Base-by-base conservation (phyloP, 2,888 invertebrate species). In the Lycia hirtaria region DNA sequence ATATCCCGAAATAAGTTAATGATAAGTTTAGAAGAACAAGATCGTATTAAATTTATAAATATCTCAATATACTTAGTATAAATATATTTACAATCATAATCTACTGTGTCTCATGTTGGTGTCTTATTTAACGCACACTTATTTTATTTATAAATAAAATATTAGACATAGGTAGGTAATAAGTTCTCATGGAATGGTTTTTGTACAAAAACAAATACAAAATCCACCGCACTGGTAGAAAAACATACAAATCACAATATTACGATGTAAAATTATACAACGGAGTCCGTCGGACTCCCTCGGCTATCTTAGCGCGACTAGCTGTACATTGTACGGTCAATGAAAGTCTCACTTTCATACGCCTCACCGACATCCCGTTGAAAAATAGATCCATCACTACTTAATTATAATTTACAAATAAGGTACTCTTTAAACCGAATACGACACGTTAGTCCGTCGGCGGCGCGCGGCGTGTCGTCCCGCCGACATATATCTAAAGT, bases 331-430 rank as follows among this genome's bases (percentile, higher is more conserved):
- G 86, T 86, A 85, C 85, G 81, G 74, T 76, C 71, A 66, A 78
- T 80, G 91, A 88, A 91, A 92, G 92, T 92, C 83, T 81, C 83
- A 92, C 91, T 91, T 90, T 85, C 92, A 85, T 69, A 74, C 80
- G 55, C 71, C 58, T 67, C 70, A 68, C 71, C 75, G 72, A 73
- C 79, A 69, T 78, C 77, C 80, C 81, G 81, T 89, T 84, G 86
- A 88, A 90, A 91, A 90, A 91, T 92, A 92, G 87, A 89, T 87
- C 87, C 84, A 84, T 87, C 85, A 87, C 91, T 91, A 91, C 89
- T 87, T 89, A 91, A 86, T 83, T 90, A 91, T 82, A 89, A 87
- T 90, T 84, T 92, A 91, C 91, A 92, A 88, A 88, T 90, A 86
- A 90, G 77, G 83, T 90, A 89, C 85, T 88, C 87, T 87, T 84